Conservation (phyloP, 1,140 invertebrate genomes). For the Atopsyche davidsoni region DNA sequence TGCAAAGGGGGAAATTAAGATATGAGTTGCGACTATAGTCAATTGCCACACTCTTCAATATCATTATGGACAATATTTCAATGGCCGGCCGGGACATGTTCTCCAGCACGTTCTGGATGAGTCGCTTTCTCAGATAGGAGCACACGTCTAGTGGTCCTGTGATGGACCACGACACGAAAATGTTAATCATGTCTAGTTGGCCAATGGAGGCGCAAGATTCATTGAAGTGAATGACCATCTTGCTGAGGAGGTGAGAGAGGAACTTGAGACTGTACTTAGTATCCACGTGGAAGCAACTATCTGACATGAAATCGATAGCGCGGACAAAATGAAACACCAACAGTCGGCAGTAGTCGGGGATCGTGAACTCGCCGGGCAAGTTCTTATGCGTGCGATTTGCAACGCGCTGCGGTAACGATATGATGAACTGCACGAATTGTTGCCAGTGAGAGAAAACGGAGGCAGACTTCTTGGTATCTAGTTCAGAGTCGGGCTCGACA, state of each 20-base stretch:
- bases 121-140: conserved; percentile 22
- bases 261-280: conserved; percentile 42
- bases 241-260: conserved; percentile 54
- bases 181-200: conserved; percentile 43
- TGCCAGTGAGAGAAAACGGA: conserved; percentile 42
- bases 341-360: conserved; percentile 52
- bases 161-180: conserved; percentile 35
- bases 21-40: conserved; percentile 14
- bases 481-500: conserved; percentile 30
- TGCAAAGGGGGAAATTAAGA: conserved; percentile 31
- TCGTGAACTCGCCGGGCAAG: conserved; percentile 52
- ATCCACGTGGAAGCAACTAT: conserved; percentile 38
- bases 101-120: conserved; percentile 38
- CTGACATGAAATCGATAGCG: conserved; percentile 52
- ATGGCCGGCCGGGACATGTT: conserved; percentile 42
- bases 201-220: conserved; percentile 38
- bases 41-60: conserved; percentile 38
- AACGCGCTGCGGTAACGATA: conserved; percentile 59
- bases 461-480: conserved; percentile 27
- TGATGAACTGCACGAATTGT: conserved; percentile 53
- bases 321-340: conserved; percentile 55
- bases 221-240: conserved; percentile 52
- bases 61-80: conserved; percentile 40
- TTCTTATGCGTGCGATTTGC: conserved; percentile 57
- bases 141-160: conserved; percentile 14